These are phyloP conservation scores for Drosophila tristis DNA, from an alignment of 1,140 invertebrate genomes.

Conservation along the genomic window DNA sequence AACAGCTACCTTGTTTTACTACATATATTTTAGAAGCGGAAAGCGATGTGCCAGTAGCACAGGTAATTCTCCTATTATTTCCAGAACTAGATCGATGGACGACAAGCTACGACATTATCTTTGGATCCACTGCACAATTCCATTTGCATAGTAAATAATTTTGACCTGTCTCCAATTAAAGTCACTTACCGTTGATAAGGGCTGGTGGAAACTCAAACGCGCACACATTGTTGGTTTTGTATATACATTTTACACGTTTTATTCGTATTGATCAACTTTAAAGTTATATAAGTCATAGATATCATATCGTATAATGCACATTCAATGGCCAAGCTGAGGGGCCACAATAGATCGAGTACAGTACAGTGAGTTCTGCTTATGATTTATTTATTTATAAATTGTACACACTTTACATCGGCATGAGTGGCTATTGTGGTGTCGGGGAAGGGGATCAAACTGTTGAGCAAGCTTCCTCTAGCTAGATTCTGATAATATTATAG, in stretches of 20 bases:
- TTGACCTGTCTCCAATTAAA: neutral
- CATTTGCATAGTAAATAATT: too few species aligned
- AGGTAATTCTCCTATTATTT: too few species aligned
- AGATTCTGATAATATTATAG: slow-evolving; percentile 36
- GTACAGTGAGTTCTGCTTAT: slow-evolving; percentile 30
- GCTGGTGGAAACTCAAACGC: too few species aligned
- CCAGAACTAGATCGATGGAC: neutral
- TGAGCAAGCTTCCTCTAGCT: slow-evolving; percentile 37
- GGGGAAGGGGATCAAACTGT: slow-evolving; percentile 38
- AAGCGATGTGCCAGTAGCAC: too few species aligned
- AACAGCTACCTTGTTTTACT: too few species aligned
- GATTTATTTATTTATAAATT: slow-evolving; percentile 58
- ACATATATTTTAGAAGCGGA: too few species aligned
- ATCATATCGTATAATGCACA: slow-evolving; percentile 48
- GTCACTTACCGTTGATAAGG: neutral
- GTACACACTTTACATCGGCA: slow-evolving; percentile 40
- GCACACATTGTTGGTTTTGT: too few species aligned
- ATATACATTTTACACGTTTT: slow-evolving; percentile 63
- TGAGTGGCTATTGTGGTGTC: slow-evolving; percentile 40
- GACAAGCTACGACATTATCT: too few species aligned
- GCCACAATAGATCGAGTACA: slow-evolving; percentile 10
- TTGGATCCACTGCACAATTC: too few species aligned
- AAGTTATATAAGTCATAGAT: slow-evolving; percentile 69
- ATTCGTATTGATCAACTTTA: slow-evolving; percentile 60
- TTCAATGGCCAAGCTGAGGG: slow-evolving; percentile 43